Evolutionary conservation across 2,797 vertebrate genomes (phyloP), one percentile per base, ranked within the genome.

Genomic region (Falco novaeseelandiae): DNA sequence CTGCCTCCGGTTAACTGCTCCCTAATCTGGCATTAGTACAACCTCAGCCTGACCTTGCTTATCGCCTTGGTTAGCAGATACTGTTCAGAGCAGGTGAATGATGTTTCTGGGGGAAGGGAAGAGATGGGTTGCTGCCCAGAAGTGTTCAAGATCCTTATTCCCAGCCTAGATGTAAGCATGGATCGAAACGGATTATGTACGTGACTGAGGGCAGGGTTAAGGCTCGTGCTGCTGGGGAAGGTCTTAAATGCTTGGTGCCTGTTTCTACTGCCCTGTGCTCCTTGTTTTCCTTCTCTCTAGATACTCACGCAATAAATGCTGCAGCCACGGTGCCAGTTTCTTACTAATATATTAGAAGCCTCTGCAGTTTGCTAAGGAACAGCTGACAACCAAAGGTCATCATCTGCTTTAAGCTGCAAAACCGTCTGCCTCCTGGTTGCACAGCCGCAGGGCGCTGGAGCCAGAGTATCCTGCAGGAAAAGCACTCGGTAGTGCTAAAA

Each of bases 181-280:
- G 42, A 44, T 66, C 2, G 2, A 62, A 54, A n/a, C 0, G 1
- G 25, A 34, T 86, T n/a, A 20, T 0, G 1, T 9, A 8, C 2
- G 1, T 55, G 58, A 7, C 12, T 36, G 57, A 65, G 19, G 32
- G 36, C 44, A 58, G 42, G 32, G 8, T 51, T 66, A 51, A 73
- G 72, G 29, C 6, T 85, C 32, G 21, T n/a, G 55, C 59, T 87
- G 8, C 27, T 2, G 6, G 55, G 63, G 51, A 44, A 34, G 21
- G 9, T 23, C 58, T 93, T 46, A 14, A 54, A 12, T 30, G 10
- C 54, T 32, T 22, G 32, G 6, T 90, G 57, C 36, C 27, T 77
- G 12, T 74, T 42, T 88, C 59, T 89, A 26, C 49, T 58, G 92
- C 74, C 58, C 44, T 3, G 8, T 52, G 71, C 67, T 55, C 0